Evolutionary conservation across 2,888 invertebrate species (phyloP), one percentile per base, ranked within the genome.

Genomic region (Chaitophorus viminalis): DNA sequence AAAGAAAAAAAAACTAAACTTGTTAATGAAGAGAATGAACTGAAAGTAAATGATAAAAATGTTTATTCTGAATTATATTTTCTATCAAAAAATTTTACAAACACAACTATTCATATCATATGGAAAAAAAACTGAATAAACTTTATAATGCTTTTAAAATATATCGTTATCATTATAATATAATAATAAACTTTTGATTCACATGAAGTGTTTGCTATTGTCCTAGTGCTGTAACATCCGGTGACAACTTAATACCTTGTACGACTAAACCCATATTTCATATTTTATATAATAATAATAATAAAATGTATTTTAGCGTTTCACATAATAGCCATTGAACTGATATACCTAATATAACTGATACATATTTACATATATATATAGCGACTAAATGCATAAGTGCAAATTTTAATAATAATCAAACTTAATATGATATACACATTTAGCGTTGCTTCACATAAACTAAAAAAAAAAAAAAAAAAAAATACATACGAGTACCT

Each of bases 341-440:
- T 65, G 65, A n/a, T n/a, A n/a, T n/a, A n/a, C n/a, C n/a, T n/a
- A n/a, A n/a, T n/a, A n/a, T n/a, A n/a, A n/a, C n/a, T n/a, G n/a
- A n/a, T n/a, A n/a, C n/a, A n/a, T n/a, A n/a, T n/a, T 29, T 8
- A 33, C 29, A 25, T 25, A 60, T 21, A 31, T 29, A 29, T 60
- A 21, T 25, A 75, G 33, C 54, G 68, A n/a, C n/a, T 9, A 82
- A 83, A 33, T 29, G 36, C 83, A 75, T 75, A 74, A 82, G 82
- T 82, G 33, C 46, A 33, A 33, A n/a, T 72, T 82, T 52, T 11
- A 31, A 25, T 72, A 82, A 82, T 82, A 54, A 82, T 14, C 46
- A 14, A 14, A 46, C 46, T 14, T 46, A 46, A 72, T 4, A 52
- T 33, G 33, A 72, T 52, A 54, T 6, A 25, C 52, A 25, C 9